Base-by-base conservation (phyloP, 2,797 vertebrate genomes). In the Triplophysa yarkandensis region DNA sequence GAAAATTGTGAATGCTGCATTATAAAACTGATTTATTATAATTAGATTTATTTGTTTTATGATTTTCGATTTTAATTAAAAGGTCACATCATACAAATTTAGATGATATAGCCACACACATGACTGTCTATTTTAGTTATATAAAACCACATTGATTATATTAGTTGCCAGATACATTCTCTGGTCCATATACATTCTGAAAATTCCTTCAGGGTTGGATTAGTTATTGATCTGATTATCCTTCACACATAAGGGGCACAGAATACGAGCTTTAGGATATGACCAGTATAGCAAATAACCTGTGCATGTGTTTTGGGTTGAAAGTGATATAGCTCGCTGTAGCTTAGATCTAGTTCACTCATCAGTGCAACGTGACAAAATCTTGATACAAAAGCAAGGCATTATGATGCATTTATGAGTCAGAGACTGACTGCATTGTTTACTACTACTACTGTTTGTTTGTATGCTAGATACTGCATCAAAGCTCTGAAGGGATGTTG, bases 121-220 rank as follows among this genome's bases (percentile, higher is more conserved):
- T 43, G 32, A 25, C 52, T 36, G 27, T 64, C 25, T 55, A 23
- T 19, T 28, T 19, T 43, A 16, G 68, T 77, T 73, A 77, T 66
- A 25, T 69, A 65, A 73, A 73, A 55, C 48, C n/a, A 17, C 19
- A 76, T 80, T 25, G 74, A 57, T 76, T 60, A n/a, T n/a, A n/a
- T n/a, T 54, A 63, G 52, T 55, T 67, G 27, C 10, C 57, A 60
- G 44, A 61, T 36, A 75, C 50, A 43, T 14, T 62, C 27, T 55
- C 36, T 58, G 60, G 46, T 65, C 68, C 60, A 46, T 34, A 58
- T 14, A 36, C 10, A 19, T 57, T 46, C 52, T 41, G 39, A 68
- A 55, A 50, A 61, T n/a, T 50, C 10, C 64, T 62, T 23, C 25
- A 30, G 16, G n/a, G 21, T 6, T 4, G 3, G 65, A 76, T 76